phyloP scores from a whole-genome alignment of 2,888 invertebrate species.

The Villa cingulata region DNA sequence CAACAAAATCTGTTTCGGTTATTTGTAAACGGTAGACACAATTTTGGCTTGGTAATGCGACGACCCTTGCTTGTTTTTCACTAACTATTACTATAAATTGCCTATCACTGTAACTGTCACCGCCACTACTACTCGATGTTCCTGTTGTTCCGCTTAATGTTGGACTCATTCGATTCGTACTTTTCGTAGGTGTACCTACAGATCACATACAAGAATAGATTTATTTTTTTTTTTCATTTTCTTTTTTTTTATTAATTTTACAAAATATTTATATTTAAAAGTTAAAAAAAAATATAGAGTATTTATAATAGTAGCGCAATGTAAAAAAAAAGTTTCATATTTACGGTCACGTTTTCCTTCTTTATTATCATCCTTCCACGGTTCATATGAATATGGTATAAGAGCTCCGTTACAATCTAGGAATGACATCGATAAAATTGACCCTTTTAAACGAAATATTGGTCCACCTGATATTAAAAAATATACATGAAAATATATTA shows the following conservation, averaged over 20 bases:
- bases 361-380: slow-evolving; percentile 77
- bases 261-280: too few relatives aligned
- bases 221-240: not conserved
- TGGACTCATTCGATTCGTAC: slow-evolving; percentile 63
- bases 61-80: slow-evolving; percentile 88
- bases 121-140: slow-evolving; percentile 40
- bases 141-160: slow-evolving; percentile 44
- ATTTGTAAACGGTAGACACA: slow-evolving; percentile 88
- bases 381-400: slow-evolving; percentile 78
- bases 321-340: slow-evolving; percentile 5
- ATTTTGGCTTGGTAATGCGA: slow-evolving; percentile 88
- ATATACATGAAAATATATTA: not conserved
- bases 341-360: slow-evolving; percentile 39
- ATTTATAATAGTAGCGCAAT: not conserved
- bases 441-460: slow-evolving; percentile 90
- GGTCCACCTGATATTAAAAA: slow-evolving; percentile 63
- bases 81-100: slow-evolving; percentile 90
- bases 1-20: slow-evolving; percentile 84
- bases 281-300: not conserved
- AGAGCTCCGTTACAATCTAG: slow-evolving; percentile 89
- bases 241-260: too few relatives aligned
- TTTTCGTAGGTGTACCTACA: slow-evolving; percentile 52
- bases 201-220: slow-evolving; percentile 5
- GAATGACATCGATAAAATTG: slow-evolving; percentile 88
- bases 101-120: slow-evolving; percentile 50